phyloP scores from a whole-genome alignment of 1,140 invertebrate genomes.

The Maconellicoccus hirsutus region DNA sequence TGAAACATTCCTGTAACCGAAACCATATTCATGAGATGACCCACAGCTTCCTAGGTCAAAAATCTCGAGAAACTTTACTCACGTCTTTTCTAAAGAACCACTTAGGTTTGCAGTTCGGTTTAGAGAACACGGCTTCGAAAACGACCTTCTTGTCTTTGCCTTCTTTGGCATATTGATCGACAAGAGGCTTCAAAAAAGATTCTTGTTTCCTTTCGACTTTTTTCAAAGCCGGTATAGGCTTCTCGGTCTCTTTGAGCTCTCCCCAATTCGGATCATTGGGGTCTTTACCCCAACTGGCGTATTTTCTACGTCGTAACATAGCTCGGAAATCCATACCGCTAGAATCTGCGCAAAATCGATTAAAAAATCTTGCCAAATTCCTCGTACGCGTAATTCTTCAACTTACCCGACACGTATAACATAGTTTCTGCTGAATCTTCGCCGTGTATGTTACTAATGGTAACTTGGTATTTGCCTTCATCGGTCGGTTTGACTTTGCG shows the following conservation, averaged over 20 bases:
- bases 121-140: conserved; percentile 82
- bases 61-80: conserved; percentile 39
- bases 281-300: conserved; percentile 83
- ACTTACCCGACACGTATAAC: conserved; percentile 86
- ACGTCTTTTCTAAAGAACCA: conserved; percentile 88
- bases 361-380: background rate
- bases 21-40: background rate
- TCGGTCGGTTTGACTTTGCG: conserved; percentile 92
- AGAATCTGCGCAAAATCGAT: conserved; percentile 57
- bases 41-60: background rate
- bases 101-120: conserved; percentile 80
- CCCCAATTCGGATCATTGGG: conserved; percentile 84
- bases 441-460: conserved; percentile 84
- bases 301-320: conserved; percentile 93
- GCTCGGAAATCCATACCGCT: conserved; percentile 97
- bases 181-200: conserved; percentile 83
- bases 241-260: conserved; percentile 83
- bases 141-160: conserved; percentile 91
- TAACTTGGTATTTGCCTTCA: conserved; percentile 91
- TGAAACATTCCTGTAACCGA: conserved; percentile 65
- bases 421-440: conserved; percentile 89
- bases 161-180: conserved; percentile 90
- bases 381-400: conserved; percentile 16
- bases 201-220: conserved; percentile 93
- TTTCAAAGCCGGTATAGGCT: conserved; percentile 68